These are phyloP conservation scores for Myotis pilosus DNA, from an alignment of 2,797 vertebrate genomes.

Conservation along the genomic window DNA sequence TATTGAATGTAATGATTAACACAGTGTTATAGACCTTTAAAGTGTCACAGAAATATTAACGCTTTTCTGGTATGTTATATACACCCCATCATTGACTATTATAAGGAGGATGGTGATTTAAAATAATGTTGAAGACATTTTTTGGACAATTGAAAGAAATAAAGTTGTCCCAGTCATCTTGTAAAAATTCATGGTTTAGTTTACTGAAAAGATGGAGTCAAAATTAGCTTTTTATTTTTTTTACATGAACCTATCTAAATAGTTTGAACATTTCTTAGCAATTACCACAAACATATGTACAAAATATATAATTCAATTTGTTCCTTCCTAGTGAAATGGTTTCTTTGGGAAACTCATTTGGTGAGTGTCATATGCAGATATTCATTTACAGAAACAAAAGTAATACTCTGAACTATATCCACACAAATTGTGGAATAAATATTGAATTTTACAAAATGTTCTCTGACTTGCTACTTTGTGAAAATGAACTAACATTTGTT, in stretches of 20 bases:
- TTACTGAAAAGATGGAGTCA: background rate
- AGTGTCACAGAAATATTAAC: background rate
- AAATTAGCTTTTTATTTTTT: background rate
- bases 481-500: slow-evolving; percentile 10
- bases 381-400: background rate
- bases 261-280: background rate
- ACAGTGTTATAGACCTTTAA: background rate
- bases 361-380: background rate
- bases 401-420: background rate
- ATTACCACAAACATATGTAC: background rate
- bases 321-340: background rate
- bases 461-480: slow-evolving; percentile 21
- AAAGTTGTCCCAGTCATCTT: background rate
- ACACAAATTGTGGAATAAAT: background rate
- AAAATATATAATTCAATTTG: background rate
- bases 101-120: background rate
- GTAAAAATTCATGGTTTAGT: background rate
- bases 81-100: background rate
- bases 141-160: background rate
- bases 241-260: background rate
- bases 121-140: background rate
- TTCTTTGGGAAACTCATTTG: slow-evolving; percentile 35
- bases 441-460: slow-evolving; percentile 22
- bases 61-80: background rate
- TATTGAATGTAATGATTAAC: background rate